These are phyloP conservation scores for Dendrocincla fuliginosa DNA, from an alignment of 2,797 vertebrate genomes.

Conservation along the genomic window DNA sequence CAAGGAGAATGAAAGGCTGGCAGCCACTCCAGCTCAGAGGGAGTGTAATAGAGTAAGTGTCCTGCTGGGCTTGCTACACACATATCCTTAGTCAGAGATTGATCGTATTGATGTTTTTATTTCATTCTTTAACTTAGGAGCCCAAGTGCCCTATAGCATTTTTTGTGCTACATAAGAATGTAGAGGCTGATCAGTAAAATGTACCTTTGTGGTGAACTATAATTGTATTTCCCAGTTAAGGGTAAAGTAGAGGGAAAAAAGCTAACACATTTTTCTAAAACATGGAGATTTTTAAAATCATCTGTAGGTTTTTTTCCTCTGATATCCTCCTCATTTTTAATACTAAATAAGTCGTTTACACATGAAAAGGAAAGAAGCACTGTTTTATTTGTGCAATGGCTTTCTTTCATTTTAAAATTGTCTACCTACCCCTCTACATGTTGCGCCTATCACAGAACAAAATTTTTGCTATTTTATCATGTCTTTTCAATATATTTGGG, in stretches of 20 bases:
- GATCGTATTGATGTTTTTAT: neutral
- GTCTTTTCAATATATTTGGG: neutral
- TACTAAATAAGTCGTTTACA: neutral
- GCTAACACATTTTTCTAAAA: neutral
- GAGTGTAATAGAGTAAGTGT: neutral
- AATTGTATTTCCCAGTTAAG: neutral
- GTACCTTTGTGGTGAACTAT: neutral
- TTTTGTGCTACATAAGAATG: neutral
- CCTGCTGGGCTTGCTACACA: neutral
- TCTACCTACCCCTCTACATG: rapidly evolving
- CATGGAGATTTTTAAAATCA: neutral
- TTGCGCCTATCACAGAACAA: neutral
- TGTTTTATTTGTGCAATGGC: neutral
- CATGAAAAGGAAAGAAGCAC: neutral
- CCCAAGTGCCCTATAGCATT: neutral
- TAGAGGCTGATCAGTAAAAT: neutral
- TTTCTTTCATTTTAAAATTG: neutral
- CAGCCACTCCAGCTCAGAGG: neutral
- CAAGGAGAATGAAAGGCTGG: neutral
- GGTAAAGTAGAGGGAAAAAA: neutral
- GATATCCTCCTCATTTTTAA: neutral
- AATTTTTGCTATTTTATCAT: neutral
- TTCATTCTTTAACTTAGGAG: neutral
- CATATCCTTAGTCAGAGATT: neutral
- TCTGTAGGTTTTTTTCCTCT: neutral